Conservation (phyloP, 2,888 invertebrate genomes). For the Cheilosia vernalis region DNA sequence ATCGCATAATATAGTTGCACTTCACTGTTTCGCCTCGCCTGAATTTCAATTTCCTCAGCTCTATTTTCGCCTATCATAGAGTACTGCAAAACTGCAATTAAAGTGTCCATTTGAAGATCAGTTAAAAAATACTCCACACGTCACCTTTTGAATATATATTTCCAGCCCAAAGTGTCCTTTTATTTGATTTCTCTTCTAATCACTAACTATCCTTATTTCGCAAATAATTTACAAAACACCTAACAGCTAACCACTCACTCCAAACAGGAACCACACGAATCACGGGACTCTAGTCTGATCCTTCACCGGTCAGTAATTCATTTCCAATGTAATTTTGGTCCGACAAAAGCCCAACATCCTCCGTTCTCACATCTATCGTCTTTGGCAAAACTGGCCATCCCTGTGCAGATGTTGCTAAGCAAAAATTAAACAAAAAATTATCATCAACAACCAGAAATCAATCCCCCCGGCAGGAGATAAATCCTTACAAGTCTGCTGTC, state of each 20-base stretch:
- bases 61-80: no score
- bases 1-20: no score
- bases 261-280: constrained; percentile 1
- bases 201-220: constrained; percentile 30
- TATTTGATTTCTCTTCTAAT: neutral
- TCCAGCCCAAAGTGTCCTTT: no score
- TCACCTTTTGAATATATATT: no score
- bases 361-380: constrained; percentile 44
- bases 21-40: no score
- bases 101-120: no score
- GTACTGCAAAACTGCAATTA: no score
- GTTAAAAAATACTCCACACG: no score
- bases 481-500: constrained; percentile 81
- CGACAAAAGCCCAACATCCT: neutral
- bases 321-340: neutral
- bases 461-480: neutral
- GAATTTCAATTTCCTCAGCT: no score
- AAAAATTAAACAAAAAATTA: constrained; percentile 29
- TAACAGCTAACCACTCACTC: neutral
- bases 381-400: constrained; percentile 63
- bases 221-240: constrained; percentile 5
- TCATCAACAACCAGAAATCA: neutral
- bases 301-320: neutral
- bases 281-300: neutral
- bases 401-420: constrained; percentile 60